phyloP scores from a whole-genome alignment of 2,888 invertebrate species.

The Agapetus fuscipes region DNA sequence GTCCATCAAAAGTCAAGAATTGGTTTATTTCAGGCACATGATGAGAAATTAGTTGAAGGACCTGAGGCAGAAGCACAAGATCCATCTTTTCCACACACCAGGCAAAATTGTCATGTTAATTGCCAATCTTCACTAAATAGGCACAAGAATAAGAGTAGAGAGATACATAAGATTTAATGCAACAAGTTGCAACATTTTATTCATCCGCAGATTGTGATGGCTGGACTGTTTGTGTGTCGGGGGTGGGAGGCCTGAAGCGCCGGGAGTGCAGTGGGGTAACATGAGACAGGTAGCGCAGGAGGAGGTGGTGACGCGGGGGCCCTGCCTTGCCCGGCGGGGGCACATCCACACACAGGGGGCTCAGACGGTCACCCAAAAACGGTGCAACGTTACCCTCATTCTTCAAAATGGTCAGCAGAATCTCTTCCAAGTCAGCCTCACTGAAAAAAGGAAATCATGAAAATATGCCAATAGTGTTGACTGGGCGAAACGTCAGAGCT shows the following conservation, averaged over 20 bases:
- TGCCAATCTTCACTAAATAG: no score
- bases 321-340: conserved; percentile 24
- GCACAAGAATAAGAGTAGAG: no score
- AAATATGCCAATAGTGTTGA: no score
- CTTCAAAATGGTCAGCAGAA: conserved; percentile 50
- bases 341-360: conserved; percentile 37
- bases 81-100: no score
- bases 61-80: no score
- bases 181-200: no score
- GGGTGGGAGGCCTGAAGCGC: conserved; percentile 25
- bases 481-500: neutral
- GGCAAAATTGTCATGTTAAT: no score
- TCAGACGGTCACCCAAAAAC: conserved; percentile 48
- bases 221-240: conserved; percentile 1
- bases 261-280: conserved; percentile 31
- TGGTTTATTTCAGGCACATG: no score
- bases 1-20: no score
- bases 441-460: conserved; percentile 41
- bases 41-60: no score
- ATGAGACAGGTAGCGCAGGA: conserved; percentile 32
- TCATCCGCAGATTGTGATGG: neutral
- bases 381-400: conserved; percentile 50
- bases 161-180: no score
- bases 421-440: conserved; percentile 64
- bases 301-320: conserved; percentile 27